A percentile compares a stretch with the other conserved stretches of the same genome.
phyloP scores from a whole-genome alignment of 1,140 invertebrate species.

The Gonatopus flavifemur region DNA sequence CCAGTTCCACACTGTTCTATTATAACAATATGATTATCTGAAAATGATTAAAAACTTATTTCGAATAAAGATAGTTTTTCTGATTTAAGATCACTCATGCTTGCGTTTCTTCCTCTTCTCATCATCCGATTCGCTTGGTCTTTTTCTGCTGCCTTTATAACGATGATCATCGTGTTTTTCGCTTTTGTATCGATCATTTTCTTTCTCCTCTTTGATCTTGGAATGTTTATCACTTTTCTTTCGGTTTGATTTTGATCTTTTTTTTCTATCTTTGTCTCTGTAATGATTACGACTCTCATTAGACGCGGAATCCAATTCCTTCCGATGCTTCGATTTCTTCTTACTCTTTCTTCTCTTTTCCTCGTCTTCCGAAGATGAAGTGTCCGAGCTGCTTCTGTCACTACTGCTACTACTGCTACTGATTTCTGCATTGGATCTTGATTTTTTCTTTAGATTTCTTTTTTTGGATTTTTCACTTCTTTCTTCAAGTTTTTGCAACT shows the following conservation, averaged over 20 bases:
- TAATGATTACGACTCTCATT: constrained; percentile 13
- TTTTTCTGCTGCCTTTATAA: too few relatives aligned
- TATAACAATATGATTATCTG: too few relatives aligned
- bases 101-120: too few relatives aligned
- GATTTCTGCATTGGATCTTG: constrained; percentile 10
- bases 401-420: constrained; percentile 14
- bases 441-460: constrained; percentile 60
- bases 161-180: constrained; percentile 3
- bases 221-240: constrained; percentile 29
- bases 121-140: too few relatives aligned
- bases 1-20: too few relatives aligned
- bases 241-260: constrained; percentile 8
- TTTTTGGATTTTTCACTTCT: constrained; percentile 60
- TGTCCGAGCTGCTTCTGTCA: constrained; percentile 1
- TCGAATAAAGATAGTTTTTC: too few relatives aligned
- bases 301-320: too few relatives aligned
- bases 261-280: constrained; percentile 25
- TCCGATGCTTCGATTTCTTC: constrained; percentile 4
- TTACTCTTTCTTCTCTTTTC: constrained; percentile 9
- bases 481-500: constrained; percentile 76
- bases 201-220: constrained; percentile 24
- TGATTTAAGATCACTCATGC: too few relatives aligned
- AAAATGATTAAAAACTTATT: too few relatives aligned
- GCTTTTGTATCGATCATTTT: constrained; percentile 24
- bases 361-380: constrained; percentile 13